phyloP scores from a whole-genome alignment of 1,140 invertebrate species.

The Aphelenchoides fujianensis region DNA sequence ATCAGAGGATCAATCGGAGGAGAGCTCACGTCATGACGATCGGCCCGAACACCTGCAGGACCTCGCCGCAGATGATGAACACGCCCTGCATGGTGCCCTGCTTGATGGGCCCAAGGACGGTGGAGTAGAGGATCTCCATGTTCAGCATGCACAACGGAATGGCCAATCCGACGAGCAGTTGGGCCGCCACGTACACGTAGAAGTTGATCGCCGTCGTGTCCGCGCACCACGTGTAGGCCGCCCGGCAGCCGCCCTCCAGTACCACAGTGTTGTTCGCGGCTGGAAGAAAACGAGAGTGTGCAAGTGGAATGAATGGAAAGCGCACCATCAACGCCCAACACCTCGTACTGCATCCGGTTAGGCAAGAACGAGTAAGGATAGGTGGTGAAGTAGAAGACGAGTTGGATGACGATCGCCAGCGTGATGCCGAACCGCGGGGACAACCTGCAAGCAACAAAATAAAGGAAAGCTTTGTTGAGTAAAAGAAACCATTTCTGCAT shows the following conservation, averaged over 20 bases:
- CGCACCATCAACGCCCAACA: neutral
- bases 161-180: conserved; percentile 18
- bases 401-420: conserved; percentile 11
- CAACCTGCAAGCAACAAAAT: neutral
- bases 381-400: conserved; percentile 21
- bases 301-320: neutral
- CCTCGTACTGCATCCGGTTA: conserved; percentile 16
- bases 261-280: conserved; percentile 20
- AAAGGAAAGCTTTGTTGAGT: no score
- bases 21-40: conserved; percentile 36
- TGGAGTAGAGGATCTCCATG: conserved; percentile 26
- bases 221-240: conserved; percentile 10
- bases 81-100: conserved; percentile 43
- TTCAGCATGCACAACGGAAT: conserved; percentile 26
- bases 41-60: conserved; percentile 28
- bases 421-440: conserved; percentile 15
- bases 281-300: neutral
- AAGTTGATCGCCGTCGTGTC: conserved; percentile 25
- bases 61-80: conserved; percentile 28
- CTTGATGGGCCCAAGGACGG: conserved; percentile 32
- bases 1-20: neutral
- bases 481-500: conserved; percentile 7
- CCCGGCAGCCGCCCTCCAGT: conserved; percentile 8
- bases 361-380: conserved; percentile 31
- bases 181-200: conserved; percentile 20